Evolutionary conservation across 2,888 invertebrate genomes (phyloP).

Genomic region (Tachystola acroxantha): DNA sequence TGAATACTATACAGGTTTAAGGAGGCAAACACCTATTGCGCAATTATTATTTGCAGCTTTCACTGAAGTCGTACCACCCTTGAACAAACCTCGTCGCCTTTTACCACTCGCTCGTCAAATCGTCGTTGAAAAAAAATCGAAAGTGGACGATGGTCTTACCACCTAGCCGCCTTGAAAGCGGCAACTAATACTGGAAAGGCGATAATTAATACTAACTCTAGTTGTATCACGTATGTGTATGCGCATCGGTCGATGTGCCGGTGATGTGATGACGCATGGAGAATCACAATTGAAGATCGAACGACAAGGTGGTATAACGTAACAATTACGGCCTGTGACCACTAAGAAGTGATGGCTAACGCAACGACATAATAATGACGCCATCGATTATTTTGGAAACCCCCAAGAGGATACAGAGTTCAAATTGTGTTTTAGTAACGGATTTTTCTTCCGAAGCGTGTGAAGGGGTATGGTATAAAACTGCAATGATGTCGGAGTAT

Average conservation of each 20-base stretch:
- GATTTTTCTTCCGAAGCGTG: too few species aligned
- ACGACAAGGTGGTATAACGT: neutral
- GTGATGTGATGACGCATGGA: constrained; percentile 23
- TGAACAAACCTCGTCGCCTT: constrained; percentile 25
- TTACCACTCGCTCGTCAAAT: constrained; percentile 27
- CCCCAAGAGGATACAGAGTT: too few species aligned
- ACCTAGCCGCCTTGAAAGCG: constrained; percentile 17
- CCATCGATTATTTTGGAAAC: too few species aligned
- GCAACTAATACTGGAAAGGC: constrained; percentile 37
- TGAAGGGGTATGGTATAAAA: too few species aligned
- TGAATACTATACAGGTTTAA: constrained; percentile 11
- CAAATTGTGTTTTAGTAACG: too few species aligned
- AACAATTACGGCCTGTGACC: too few species aligned
- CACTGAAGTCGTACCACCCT: constrained; percentile 32
- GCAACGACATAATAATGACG: too few species aligned
- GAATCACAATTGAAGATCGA: constrained; percentile 34
- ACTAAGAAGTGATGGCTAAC: too few species aligned
- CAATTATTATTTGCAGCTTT: constrained; percentile 34
- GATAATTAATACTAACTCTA: constrained; percentile 44
- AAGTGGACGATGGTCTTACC: constrained; percentile 24
- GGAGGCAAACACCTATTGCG: constrained; percentile 31
- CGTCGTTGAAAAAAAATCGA: constrained; percentile 32
- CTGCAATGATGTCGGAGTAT: too few species aligned
- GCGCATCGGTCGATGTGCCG: constrained; percentile 22
- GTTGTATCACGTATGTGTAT: constrained; percentile 23